These are phyloP conservation scores for Bubo blakistoni DNA, from an alignment of 2,113 vertebrate genomes.

Conservation along the genomic window DNA sequence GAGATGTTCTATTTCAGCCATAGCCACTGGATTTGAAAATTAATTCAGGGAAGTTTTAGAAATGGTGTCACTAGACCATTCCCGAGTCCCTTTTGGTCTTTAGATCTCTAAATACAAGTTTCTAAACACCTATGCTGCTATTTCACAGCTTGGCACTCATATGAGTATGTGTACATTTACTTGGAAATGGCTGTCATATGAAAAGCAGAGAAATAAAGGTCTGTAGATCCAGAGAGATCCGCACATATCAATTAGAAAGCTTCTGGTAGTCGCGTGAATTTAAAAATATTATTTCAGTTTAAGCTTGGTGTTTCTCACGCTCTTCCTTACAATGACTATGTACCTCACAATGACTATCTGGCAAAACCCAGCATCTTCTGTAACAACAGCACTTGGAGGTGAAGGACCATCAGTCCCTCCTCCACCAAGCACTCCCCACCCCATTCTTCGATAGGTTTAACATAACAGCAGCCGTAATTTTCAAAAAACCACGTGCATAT, in stretches of 20 bases:
- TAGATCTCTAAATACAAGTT: neutral
- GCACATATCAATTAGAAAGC: neutral
- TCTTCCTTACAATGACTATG: neutral
- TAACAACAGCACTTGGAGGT: neutral
- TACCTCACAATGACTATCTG: neutral
- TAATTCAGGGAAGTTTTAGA: neutral
- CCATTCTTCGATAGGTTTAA: neutral
- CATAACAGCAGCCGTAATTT: accelerated
- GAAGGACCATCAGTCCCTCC: neutral
- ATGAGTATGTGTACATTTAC: accelerated
- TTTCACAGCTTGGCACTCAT: neutral
- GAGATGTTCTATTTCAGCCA: neutral
- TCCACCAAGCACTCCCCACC: neutral
- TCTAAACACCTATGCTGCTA: neutral
- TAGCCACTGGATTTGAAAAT: neutral
- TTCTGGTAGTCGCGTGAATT: neutral
- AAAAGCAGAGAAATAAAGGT: neutral
- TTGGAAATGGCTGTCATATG: neutral
- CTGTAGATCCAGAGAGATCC: neutral
- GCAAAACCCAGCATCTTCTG: neutral
- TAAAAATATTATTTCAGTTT: neutral
- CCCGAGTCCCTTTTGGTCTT: neutral
- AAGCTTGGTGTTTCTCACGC: neutral
- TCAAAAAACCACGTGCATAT: accelerated
- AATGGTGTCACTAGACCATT: neutral